These are phyloP conservation scores for Crocodylus rhombifer DNA, from an alignment of 2,797 vertebrate species.

Conservation along the genomic window DNA sequence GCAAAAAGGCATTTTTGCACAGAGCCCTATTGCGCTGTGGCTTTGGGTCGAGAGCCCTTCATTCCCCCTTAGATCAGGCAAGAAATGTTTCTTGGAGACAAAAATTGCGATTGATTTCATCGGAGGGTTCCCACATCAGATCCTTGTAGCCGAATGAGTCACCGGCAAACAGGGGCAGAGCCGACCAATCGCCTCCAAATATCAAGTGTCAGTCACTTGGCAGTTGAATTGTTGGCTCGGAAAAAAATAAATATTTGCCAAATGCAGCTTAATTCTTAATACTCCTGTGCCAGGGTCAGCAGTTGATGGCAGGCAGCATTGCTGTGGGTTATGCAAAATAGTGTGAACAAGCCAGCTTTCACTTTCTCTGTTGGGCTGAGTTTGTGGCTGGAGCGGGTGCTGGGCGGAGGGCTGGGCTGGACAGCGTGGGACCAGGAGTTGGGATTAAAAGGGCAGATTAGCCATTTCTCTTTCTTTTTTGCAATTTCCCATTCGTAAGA, in stretches of 20 bases:
- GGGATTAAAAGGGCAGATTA: slow-evolving; percentile 4
- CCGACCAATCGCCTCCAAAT: slow-evolving; percentile 67
- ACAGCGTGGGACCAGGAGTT: slow-evolving; percentile 35
- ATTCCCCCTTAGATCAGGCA: slow-evolving; percentile 55
- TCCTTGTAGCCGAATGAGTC: slow-evolving; percentile 71
- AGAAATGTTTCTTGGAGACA: slow-evolving; percentile 67
- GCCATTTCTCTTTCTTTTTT: not conserved
- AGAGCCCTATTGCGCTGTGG: slow-evolving; percentile 60
- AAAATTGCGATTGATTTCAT: slow-evolving; percentile 75
- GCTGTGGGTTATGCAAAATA: slow-evolving; percentile 71
- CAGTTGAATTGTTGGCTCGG: slow-evolving; percentile 35
- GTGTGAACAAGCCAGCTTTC: slow-evolving; percentile 71
- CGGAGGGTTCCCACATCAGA: slow-evolving; percentile 70
- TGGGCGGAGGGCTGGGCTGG: slow-evolving; percentile 55
- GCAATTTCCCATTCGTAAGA: no score
- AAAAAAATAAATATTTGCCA: slow-evolving; percentile 3
- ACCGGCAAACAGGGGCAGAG: slow-evolving; percentile 69
- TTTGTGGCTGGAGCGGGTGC: slow-evolving; percentile 64
- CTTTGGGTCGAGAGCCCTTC: slow-evolving; percentile 48
- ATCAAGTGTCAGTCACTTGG: slow-evolving; percentile 67
- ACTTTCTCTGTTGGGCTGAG: slow-evolving; percentile 66
- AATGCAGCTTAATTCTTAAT: slow-evolving; percentile 58
- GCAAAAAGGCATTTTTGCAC: slow-evolving; percentile 67
- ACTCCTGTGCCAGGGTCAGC: slow-evolving; percentile 68
- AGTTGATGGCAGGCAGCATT: slow-evolving; percentile 68